Evolutionary conservation across 1,140 invertebrate species (phyloP).

Genomic region (Dinoponera quadriceps): DNA sequence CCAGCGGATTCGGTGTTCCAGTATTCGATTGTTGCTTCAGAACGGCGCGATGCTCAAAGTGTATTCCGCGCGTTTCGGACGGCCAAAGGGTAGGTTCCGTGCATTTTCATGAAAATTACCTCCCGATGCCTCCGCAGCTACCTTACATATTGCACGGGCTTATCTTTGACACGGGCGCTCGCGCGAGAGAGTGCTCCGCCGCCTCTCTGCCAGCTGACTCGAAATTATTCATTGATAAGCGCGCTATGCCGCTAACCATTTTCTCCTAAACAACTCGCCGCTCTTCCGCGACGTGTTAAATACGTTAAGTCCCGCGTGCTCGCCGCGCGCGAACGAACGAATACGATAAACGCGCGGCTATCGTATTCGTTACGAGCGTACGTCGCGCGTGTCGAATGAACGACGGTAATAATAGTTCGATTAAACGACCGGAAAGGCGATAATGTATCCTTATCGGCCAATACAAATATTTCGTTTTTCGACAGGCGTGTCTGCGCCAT

Average conservation of each 20-base stretch:
- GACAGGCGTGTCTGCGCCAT: not conserved
- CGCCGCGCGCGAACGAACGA: not conserved
- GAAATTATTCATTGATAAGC: constrained; percentile 29
- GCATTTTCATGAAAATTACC: constrained; percentile 48
- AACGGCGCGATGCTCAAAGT: constrained; percentile 38
- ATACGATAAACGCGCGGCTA: not conserved
- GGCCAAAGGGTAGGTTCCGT: constrained; percentile 34
- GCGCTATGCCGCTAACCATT: not conserved
- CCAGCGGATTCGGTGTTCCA: constrained; percentile 23
- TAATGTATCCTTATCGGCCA: constrained; percentile 10
- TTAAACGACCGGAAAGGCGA: not conserved
- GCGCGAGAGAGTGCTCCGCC: not conserved
- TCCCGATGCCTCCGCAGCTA: constrained; percentile 16
- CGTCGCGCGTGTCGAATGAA: not conserved
- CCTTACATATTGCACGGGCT: constrained; percentile 33
- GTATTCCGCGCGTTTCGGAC: constrained; percentile 12
- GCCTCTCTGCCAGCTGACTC: constrained; percentile 12
- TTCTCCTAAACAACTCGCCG: not conserved
- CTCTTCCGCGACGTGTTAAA: not conserved
- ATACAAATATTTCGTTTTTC: constrained; percentile 17
- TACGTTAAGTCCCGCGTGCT: not conserved
- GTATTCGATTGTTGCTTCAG: constrained; percentile 43
- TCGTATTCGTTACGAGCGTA: not conserved
- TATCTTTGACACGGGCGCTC: constrained; percentile 27
- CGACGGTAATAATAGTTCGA: constrained; percentile 4